phyloP scores from a whole-genome alignment of 2,797 vertebrate genomes.

The Sebastes taczanowskii region DNA sequence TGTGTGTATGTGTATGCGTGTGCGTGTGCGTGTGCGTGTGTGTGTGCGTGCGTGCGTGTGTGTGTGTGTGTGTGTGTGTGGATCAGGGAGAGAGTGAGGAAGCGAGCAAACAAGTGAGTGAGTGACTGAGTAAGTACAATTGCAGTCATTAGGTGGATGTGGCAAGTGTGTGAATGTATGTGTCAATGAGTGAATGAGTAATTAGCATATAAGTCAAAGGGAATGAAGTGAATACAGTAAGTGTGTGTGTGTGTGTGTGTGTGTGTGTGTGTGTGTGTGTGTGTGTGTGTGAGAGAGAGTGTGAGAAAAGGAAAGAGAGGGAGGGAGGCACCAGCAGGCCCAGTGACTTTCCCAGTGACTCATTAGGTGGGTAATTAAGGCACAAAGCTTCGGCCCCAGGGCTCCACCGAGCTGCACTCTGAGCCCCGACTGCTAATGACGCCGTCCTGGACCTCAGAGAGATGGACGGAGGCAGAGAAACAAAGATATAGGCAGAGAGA shows the following conservation, averaged over 20 bases:
- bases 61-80: neutral
- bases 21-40: accelerated
- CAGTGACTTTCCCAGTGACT: constrained; percentile 74
- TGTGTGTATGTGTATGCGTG: neutral
- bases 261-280: constrained; percentile 25
- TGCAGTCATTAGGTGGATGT: constrained; percentile 46
- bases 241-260: constrained; percentile 1
- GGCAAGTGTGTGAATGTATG: constrained; percentile 16
- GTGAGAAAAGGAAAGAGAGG: neutral
- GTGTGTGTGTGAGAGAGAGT: neutral
- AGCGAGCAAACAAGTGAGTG: neutral
- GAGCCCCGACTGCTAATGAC: constrained; percentile 78
- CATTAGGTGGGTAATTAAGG: constrained; percentile 86
- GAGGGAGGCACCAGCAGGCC: constrained; percentile 50
- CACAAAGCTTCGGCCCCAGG: constrained; percentile 70
- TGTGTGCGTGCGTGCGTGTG: neutral
- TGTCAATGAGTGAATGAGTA: constrained; percentile 41
- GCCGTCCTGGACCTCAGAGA: constrained; percentile 46
- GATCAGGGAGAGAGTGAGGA: neutral
- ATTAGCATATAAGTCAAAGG: constrained; percentile 44
- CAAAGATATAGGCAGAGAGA: neutral
- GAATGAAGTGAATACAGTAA: constrained; percentile 35
- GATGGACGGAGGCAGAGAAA: neutral
- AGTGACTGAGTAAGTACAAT: constrained; percentile 15
- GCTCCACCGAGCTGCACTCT: constrained; percentile 64